Evolutionary conservation across 1,140 invertebrate genomes (phyloP), one percentile per base, ranked within the genome.

Genomic region (Ctenoplectra terminalis): DNA sequence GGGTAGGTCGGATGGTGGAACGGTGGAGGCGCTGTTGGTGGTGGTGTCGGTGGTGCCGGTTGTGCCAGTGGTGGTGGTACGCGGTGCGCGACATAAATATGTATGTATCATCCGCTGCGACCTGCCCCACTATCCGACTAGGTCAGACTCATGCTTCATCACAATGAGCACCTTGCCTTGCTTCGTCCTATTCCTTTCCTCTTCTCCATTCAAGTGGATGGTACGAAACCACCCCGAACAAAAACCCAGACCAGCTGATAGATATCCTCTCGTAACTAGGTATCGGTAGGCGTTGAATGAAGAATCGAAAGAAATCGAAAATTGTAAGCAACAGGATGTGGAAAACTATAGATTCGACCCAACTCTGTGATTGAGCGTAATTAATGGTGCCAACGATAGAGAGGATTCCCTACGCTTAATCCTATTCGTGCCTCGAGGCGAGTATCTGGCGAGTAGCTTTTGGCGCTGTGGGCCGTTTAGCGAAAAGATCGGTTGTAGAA

Each of bases 141-240:
- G 93, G 92, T 93, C 93, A 93, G 92, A 94, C 93, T 93, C 93
- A 93, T 93, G 93, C 90, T 91, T 94, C 93, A 93, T 94, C 93
- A 93, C 92, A 94, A 94, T 94, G 93, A 93, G 93, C 90, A 91
- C 91, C 91, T 92, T 92, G 90, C 87, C 89, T 90, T 83, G 87
- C 81, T 83, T 82, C 78, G 67, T 88, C 82, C 85, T 85, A 52
- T 84, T 84, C 85, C 86, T 87, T 91, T 89, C 87, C 83, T 79
- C 81, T 40, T 37, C 63, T 81, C 81, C 81, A 91, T 92, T 92
- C 89, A 92, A 92, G 88, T 89, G 84, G 90, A 91, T 90, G 85
- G 79, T 54, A 81, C 87, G 69, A 87, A 89, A 86, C 31, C 73
- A 50, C 64, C 73, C 75, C 72, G 77, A 76, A 83, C 84, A 52